Percentiles rank a stretch among this genome's conserved stretches.
Conservation (phyloP, 2,113 vertebrate genomes). For the Oryzias woworae region DNA sequence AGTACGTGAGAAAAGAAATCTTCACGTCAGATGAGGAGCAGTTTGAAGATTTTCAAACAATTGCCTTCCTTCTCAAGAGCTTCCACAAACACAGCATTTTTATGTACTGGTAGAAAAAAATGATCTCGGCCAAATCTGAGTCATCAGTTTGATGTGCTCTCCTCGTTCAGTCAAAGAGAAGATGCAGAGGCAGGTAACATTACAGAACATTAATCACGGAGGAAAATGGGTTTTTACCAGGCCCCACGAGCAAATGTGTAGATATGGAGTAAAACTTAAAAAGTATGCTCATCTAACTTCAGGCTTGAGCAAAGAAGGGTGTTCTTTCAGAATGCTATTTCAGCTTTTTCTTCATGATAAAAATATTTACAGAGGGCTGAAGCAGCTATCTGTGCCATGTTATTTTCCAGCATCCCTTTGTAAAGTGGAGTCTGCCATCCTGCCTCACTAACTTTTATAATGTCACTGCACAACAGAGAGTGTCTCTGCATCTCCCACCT, state of each 20-base stretch:
- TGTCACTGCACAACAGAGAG: constrained; percentile 24
- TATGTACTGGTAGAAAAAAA: too few relatives aligned
- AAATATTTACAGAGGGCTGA: neutral
- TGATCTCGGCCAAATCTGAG: too few relatives aligned
- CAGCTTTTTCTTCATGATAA: constrained; percentile 12
- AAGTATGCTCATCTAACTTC: neutral
- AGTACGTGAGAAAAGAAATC: too few relatives aligned
- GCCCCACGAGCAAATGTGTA: neutral
- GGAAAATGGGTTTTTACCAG: constrained; percentile 19
- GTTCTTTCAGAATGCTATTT: constrained; percentile 13
- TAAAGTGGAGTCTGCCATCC: constrained; percentile 15
- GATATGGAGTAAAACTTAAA: neutral
- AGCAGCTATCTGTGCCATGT: constrained; percentile 2
- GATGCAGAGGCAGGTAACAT: constrained; percentile 3
- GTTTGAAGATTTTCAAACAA: too few relatives aligned
- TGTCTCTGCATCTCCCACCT: constrained; percentile 6
- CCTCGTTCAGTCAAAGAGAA: constrained; percentile 2
- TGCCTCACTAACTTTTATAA: constrained; percentile 5
- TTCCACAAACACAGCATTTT: too few relatives aligned
- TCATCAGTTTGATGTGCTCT: too few relatives aligned
- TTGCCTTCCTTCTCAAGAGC: too few relatives aligned
- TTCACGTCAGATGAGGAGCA: too few relatives aligned
- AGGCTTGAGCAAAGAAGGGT: constrained; percentile 10
- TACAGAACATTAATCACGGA: neutral
- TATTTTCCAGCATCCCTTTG: constrained; percentile 31